Evolutionary conservation across 2,113 vertebrate genomes (phyloP).

Genomic region (Rhineura floridana): DNA sequence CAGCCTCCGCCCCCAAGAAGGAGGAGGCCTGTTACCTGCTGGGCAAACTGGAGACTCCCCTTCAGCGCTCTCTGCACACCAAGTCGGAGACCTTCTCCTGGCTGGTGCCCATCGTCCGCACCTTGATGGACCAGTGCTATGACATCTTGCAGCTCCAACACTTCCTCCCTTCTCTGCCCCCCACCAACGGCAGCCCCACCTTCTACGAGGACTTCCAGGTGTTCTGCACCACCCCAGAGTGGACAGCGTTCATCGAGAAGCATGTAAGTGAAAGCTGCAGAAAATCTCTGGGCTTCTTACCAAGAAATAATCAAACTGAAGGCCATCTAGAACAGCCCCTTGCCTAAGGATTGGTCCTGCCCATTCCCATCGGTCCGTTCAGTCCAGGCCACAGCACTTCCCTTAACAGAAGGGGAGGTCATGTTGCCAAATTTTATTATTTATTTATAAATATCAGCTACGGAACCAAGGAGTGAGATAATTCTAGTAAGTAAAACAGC

Average conservation of each 20-base stretch:
- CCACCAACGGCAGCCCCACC: slow-evolving; percentile 93
- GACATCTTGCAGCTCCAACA: slow-evolving; percentile 81
- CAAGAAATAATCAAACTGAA: too few relatives aligned
- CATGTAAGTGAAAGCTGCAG: slow-evolving; percentile 74
- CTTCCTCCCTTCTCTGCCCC: slow-evolving; percentile 88
- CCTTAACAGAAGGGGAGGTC: too few relatives aligned
- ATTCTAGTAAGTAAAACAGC: too few relatives aligned
- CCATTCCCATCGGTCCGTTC: too few relatives aligned
- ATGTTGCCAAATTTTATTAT: too few relatives aligned
- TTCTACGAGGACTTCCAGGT: slow-evolving; percentile 92
- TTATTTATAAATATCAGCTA: too few relatives aligned
- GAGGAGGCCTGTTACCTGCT: slow-evolving; percentile 94
- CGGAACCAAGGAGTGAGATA: too few relatives aligned
- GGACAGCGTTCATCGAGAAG: slow-evolving; percentile 90
- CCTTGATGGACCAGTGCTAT: slow-evolving; percentile 89
- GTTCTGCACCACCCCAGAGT: slow-evolving; percentile 87
- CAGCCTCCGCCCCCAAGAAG: slow-evolving; percentile 77
- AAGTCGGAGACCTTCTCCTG: slow-evolving; percentile 81
- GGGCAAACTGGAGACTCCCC: slow-evolving; percentile 85
- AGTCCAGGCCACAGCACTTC: too few relatives aligned
- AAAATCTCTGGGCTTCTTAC: background rate
- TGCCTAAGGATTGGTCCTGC: background rate
- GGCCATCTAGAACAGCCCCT: background rate
- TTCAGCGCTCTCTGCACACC: slow-evolving; percentile 73
- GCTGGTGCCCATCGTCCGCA: slow-evolving; percentile 89